Conservation (phyloP, 2,888 invertebrate species). For the Odontothrips loti region DNA sequence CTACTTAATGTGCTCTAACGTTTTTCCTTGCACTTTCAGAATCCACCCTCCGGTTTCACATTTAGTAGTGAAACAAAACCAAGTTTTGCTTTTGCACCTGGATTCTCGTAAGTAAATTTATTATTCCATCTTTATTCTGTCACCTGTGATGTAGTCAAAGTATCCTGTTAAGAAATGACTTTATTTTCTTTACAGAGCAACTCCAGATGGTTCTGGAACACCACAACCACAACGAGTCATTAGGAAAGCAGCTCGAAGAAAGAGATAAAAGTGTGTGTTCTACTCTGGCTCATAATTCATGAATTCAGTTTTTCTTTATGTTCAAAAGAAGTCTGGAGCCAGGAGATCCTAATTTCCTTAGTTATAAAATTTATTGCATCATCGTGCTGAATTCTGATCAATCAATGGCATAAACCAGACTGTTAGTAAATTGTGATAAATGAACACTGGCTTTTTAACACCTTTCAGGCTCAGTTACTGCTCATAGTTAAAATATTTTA, state of each 20-base stretch:
- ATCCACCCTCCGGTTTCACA: neutral
- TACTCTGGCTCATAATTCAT: neutral
- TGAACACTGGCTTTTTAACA: slow-evolving; percentile 11
- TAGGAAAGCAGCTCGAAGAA: neutral
- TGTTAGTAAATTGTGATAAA: slow-evolving; percentile 12
- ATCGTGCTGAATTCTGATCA: neutral
- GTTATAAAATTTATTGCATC: neutral
- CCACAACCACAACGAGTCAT: neutral
- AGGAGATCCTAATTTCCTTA: neutral
- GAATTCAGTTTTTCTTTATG: too few species aligned
- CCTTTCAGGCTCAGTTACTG: slow-evolving; percentile 17
- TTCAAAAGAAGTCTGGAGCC: neutral
- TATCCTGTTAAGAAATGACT: too few species aligned
- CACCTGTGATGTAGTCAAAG: too few species aligned
- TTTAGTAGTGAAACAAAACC: too few species aligned
- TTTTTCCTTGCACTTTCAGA: neutral
- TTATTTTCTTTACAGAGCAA: neutral
- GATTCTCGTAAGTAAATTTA: neutral
- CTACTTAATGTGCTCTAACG: neutral
- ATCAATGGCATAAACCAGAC: slow-evolving; percentile 9
- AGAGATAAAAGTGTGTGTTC: neutral
- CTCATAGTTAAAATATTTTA: slow-evolving; percentile 2
- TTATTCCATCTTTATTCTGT: neutral
- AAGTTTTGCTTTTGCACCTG: too few species aligned
- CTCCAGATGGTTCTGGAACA: neutral